These are phyloP conservation scores for Pherbina coryleti DNA, from an alignment of 2,888 invertebrate species.

Conservation along the genomic window DNA sequence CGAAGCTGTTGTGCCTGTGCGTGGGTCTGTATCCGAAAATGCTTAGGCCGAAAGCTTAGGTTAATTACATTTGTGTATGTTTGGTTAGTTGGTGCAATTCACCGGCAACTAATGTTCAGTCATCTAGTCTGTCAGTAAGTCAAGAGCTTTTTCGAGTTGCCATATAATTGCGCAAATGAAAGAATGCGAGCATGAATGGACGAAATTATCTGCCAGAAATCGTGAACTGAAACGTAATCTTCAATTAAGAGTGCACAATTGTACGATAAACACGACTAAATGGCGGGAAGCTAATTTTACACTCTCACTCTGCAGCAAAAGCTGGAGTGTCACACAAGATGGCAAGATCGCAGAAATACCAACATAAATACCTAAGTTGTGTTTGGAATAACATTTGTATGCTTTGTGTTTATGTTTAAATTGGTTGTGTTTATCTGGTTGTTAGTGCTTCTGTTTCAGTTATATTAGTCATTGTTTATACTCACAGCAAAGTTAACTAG, in stretches of 20 bases:
- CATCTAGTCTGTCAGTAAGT: neutral
- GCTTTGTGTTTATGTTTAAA: too few relatives aligned
- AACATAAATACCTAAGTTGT: neutral
- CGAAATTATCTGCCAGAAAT: neutral
- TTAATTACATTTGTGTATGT: too few relatives aligned
- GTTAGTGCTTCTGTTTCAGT: too few relatives aligned
- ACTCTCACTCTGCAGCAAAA: neutral
- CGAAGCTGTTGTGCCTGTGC: neutral
- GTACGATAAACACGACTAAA: neutral
- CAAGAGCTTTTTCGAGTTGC: neutral
- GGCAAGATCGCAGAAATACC: neutral
- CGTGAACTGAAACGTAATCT: neutral
- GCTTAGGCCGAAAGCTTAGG: neutral
- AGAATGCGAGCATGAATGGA: neutral
- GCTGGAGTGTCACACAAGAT: neutral
- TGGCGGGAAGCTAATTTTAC: neutral
- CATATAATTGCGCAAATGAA: neutral
- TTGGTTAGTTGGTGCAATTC: neutral
- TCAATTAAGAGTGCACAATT: neutral
- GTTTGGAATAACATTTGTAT: too few relatives aligned
- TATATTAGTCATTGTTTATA: too few relatives aligned
- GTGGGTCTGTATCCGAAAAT: neutral
- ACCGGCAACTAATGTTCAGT: neutral
- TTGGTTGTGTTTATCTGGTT: too few relatives aligned
- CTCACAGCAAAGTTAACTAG: too few relatives aligned